Evolutionary conservation across 1,140 invertebrate genomes (phyloP), one percentile per base, ranked within the genome.

Genomic region (Caenorhabditis briggsae): DNA sequence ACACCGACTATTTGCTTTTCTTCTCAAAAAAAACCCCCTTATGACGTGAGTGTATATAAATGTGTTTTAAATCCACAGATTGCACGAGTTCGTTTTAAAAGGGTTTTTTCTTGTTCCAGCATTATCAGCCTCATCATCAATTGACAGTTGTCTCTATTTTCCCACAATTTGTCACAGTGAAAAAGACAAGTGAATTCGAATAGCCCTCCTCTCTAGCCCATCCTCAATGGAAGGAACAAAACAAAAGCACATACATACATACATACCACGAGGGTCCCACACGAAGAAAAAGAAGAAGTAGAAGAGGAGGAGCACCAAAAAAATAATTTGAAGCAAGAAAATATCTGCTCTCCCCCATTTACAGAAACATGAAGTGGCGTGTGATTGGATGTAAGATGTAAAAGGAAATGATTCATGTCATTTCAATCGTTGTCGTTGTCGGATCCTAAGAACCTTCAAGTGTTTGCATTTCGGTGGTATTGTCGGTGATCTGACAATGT

Each of bases 311-410:
- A 70, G 14, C 11, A n/a, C 14, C 14, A 70, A 18, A 70, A 70
- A 46, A 46, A 43, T 5, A 9, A 23, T 18, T 33, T 11, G 61
- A 25, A 59, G 20, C 33, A 33, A 33, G 33, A 33, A 33, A 33
- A 33, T 33, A 33, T 33, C 33, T 33, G 33, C 33, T 33, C 33
- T 33, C 33, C 33, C 33, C 33, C 33, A 33, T 33, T 33, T 33
- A 41, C 25, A 33, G 65, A 78, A 78, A 78, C 70, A 78, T 78
- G 70, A 78, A 78, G 70, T 78, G 70, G 53, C 46, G 70, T 78
- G 70, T 25, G 53, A 78, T 78, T 78, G 70, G 70, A 25, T 78
- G 70, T n/a, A 18, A 78, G 70, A 25, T 78, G 70, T n/a, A 18
- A 78, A 50, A 53, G 70, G 53, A 53, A 78, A 23, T 78, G 70